Evolutionary conservation across 2,888 invertebrate genomes (phyloP).

Genomic region (Resseliella maxima): DNA sequence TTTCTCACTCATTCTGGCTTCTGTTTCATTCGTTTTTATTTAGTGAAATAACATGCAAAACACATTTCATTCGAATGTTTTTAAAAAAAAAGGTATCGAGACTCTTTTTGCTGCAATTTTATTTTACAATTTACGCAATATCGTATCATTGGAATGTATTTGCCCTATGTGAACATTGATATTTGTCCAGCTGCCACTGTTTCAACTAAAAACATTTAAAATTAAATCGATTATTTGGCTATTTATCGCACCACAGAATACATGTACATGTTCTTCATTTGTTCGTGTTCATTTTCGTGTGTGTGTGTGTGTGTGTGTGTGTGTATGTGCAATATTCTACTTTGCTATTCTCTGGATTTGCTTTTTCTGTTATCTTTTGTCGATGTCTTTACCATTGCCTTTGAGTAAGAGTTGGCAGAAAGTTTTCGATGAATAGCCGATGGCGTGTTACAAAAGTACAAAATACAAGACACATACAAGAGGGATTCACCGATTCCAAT

Average conservation of each 20-base stretch:
- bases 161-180: background rate
- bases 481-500: conserved; percentile 6
- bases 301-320: background rate
- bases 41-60: conserved; percentile 43
- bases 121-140: conserved; percentile 41
- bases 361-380: conserved; percentile 20
- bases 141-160: conserved; percentile 26
- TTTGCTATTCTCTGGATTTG: background rate
- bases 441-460: background rate
- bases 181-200: conserved; percentile 57
- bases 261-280: background rate
- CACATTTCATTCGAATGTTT: background rate
- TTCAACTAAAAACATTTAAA: conserved; percentile 38
- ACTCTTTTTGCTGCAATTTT: background rate
- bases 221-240: conserved; percentile 57
- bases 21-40: conserved; percentile 29
- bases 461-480: background rate
- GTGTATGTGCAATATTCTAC: no score
- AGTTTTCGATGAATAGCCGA: conserved; percentile 12
- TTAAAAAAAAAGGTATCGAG: conserved; percentile 37
- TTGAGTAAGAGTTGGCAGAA: background rate
- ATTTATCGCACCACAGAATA: conserved; percentile 56
- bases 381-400: background rate
- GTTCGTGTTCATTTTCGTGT: background rate
- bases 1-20: background rate